A percentile compares a stretch with the other conserved stretches of the same genome.
phyloP scores from a whole-genome alignment of 1,140 invertebrate genomes.

The Drosophila jambulina region DNA sequence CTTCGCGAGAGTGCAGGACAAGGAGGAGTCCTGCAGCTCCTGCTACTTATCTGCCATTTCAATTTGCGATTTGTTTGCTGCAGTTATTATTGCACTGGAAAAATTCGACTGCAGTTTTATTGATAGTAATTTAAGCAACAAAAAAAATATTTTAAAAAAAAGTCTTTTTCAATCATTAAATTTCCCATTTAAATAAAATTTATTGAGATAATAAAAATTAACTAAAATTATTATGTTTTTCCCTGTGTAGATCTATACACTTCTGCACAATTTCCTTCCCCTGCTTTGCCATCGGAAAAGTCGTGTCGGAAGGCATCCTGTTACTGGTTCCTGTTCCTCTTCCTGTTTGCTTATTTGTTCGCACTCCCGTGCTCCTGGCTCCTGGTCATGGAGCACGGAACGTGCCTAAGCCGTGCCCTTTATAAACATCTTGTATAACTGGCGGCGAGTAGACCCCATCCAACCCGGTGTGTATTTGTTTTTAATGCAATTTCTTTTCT shows the following conservation, averaged over 20 bases:
- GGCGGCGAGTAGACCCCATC: constrained; percentile 6
- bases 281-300: constrained; percentile 9
- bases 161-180: no score
- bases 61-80: constrained; percentile 70
- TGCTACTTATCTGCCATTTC: constrained; percentile 63
- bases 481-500: constrained; percentile 58
- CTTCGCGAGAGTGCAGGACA: constrained; percentile 10
- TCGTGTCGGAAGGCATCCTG: constrained; percentile 32
- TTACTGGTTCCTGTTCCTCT: constrained; percentile 12
- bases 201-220: background rate
- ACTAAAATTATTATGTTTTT: background rate
- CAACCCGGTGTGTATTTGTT: constrained; percentile 55
- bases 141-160: no score
- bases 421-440: constrained; percentile 58
- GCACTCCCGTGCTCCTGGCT: constrained; percentile 18
- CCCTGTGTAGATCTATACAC: constrained; percentile 1
- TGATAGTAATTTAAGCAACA: background rate
- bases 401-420: constrained; percentile 43
- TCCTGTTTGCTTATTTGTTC: constrained; percentile 41
- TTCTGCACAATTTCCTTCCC: background rate
- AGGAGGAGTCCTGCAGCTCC: constrained; percentile 6
- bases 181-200: no score
- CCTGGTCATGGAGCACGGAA: constrained; percentile 21
- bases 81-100: constrained; percentile 12
- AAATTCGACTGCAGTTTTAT: background rate